phyloP scores from a whole-genome alignment of 2,888 invertebrate genomes.

The Trachelus stipa region DNA sequence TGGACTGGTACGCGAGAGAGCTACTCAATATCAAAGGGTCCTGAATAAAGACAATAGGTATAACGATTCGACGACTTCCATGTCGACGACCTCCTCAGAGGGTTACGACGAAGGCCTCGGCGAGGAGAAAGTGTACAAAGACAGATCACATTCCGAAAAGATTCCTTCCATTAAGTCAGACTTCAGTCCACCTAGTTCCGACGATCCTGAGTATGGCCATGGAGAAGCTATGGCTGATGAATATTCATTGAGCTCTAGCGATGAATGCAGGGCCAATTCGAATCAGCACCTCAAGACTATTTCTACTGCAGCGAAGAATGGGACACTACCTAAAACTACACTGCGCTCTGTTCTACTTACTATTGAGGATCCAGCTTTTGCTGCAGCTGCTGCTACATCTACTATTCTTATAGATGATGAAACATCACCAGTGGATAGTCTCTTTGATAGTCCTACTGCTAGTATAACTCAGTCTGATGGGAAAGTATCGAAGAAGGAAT shows the following conservation, averaged over 20 bases:
- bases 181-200: conserved; percentile 68
- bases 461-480: conserved; percentile 63
- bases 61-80: conserved; percentile 59
- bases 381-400: conserved; percentile 76
- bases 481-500: conserved; percentile 66
- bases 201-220: conserved; percentile 70
- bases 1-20: conserved; percentile 68
- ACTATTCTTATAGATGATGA: conserved; percentile 83
- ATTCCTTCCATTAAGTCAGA: conserved; percentile 60
- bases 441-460: conserved; percentile 77
- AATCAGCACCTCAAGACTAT: conserved; percentile 51
- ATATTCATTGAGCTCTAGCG: conserved; percentile 70
- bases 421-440: conserved; percentile 84
- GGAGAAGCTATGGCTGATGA: conserved; percentile 78
- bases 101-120: conserved; percentile 70
- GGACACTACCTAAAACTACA: conserved; percentile 52
- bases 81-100: conserved; percentile 64
- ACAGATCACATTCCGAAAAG: conserved; percentile 73
- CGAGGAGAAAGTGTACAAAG: conserved; percentile 80
- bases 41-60: conserved; percentile 62
- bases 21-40: conserved; percentile 68
- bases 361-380: conserved; percentile 81
- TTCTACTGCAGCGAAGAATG: conserved; percentile 46
- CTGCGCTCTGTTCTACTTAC: conserved; percentile 72
- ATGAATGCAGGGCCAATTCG: conserved; percentile 61